A percentile compares a stretch with the other conserved stretches of the same genome.
These are phyloP conservation scores for Trichonephila clavata DNA, from an alignment of 1,140 invertebrate species.

Conservation along the genomic window DNA sequence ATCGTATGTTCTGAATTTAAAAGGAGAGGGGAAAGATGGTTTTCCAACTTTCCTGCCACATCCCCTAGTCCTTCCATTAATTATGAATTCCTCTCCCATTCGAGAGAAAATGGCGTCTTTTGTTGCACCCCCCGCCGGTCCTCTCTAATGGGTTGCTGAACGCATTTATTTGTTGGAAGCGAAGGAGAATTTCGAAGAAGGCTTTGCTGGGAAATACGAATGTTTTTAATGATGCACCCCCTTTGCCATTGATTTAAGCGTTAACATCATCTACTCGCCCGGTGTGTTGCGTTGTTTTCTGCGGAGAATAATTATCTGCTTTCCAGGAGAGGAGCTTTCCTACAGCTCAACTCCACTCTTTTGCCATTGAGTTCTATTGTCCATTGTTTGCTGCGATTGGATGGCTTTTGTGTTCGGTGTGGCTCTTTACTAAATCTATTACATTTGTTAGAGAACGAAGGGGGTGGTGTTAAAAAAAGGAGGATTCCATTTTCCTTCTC, in stretches of 20 bases:
- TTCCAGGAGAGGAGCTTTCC: neutral
- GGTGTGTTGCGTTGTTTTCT: slow-evolving; percentile 11
- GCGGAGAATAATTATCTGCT: slow-evolving; percentile 54
- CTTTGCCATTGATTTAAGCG: slow-evolving; percentile 54
- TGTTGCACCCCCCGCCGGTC: neutral
- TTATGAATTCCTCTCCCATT: slow-evolving; percentile 32
- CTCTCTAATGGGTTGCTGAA: slow-evolving; percentile 28
- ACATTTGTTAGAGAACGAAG: neutral
- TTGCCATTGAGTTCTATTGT: neutral
- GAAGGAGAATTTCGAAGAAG: neutral
- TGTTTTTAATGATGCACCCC: slow-evolving; percentile 51
- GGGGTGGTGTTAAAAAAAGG: neutral
- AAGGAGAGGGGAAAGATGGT: neutral
- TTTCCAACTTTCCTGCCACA: neutral
- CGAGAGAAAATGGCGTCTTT: neutral
- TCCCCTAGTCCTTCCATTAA: slow-evolving; percentile 33
- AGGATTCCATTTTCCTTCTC: neutral
- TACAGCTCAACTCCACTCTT: slow-evolving; percentile 21
- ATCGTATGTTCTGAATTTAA: neutral
- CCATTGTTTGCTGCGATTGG: slow-evolving; percentile 27
- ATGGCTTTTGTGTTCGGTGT: slow-evolving; percentile 20
- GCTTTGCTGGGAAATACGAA: neutral
- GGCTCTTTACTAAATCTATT: slow-evolving; percentile 4
- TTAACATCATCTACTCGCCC: neutral
- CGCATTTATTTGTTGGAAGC: slow-evolving; percentile 22